Conservation (phyloP, 2,113 vertebrate genomes). For the Candoia aspera region DNA sequence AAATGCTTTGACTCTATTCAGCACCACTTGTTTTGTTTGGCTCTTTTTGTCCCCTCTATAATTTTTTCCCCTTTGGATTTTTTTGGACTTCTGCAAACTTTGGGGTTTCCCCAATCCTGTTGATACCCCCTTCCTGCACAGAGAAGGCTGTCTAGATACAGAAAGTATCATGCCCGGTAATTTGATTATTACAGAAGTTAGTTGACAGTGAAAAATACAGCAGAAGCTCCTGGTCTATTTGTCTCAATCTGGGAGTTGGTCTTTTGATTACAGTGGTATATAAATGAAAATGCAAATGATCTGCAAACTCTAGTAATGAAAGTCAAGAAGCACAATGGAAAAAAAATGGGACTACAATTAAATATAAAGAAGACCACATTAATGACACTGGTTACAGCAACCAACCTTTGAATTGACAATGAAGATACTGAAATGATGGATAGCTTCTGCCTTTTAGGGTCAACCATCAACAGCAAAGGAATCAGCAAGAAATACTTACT, state of each 20-base stretch:
- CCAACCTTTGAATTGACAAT: background rate
- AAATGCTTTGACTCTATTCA: background rate
- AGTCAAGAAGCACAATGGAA: background rate
- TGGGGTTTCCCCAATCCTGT: background rate
- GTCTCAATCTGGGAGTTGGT: no score
- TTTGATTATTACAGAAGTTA: background rate
- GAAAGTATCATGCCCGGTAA: background rate
- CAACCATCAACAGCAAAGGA: background rate
- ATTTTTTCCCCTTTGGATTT: background rate
- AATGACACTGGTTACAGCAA: background rate
- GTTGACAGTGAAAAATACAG: background rate
- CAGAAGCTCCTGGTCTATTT: background rate
- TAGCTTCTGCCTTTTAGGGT: background rate
- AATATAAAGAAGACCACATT: background rate
- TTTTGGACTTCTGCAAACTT: background rate
- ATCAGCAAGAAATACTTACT: background rate
- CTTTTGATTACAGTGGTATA: background rate
- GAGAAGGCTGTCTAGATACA: background rate
- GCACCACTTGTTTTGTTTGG: background rate
- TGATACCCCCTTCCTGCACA: background rate
- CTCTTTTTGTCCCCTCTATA: background rate
- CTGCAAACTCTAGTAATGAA: background rate
- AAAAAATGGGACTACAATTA: background rate
- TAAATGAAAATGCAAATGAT: background rate
- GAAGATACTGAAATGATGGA: background rate